Evolutionary conservation across 2,888 invertebrate species (phyloP), one percentile per base, ranked within the genome.

Genomic region (Chymomyza fuscimana): DNA sequence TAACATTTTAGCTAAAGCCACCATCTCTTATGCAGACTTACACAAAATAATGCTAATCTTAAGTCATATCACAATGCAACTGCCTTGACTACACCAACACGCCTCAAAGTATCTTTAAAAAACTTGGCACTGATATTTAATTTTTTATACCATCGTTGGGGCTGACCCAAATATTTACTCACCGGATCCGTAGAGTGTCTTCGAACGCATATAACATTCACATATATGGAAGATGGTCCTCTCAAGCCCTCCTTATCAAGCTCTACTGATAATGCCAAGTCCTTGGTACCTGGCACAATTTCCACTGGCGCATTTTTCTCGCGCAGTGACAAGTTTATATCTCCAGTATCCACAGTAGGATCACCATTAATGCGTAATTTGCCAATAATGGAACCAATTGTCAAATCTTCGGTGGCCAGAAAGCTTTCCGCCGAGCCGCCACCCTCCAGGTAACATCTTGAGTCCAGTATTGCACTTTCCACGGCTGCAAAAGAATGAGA

Each of bases 391-490:
- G 95, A 95, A 74, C 97, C 97, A 60, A 97, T 95, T 19, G 95
- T 93, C 62, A 95, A 93, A 89, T 97, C 96, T 93, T 98, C 98
- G 90, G 95, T 95, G 82, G 97, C 96, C 91, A 97, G 96, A 92
- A 98, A 96, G 91, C 96, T 97, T 91, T 97, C 97, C 63, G 97
- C 97, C 0, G 97, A 97, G 60, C 97, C 97, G 51, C 97, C 97
- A 88, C 95, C 96, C 93, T 97, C 96, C 90, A 98, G 93, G 92
- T 96, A 98, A 91, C 98, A 98, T 88, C 97, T 94, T 88, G 96
- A 96, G 93, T 97, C 97, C 85, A 95, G 94, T 89, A 95, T 93
- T 65, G 86, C 91, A 77, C 90, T 89, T 79, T 87, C 81, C 46
- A 87, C 83, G 78, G 94, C 96, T 96, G 92, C 56, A 90, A 69